A percentile compares a stretch with the other conserved stretches of the same genome.
phyloP scores from a whole-genome alignment of 1,140 invertebrate species.

The Ridgeia piscesae region DNA sequence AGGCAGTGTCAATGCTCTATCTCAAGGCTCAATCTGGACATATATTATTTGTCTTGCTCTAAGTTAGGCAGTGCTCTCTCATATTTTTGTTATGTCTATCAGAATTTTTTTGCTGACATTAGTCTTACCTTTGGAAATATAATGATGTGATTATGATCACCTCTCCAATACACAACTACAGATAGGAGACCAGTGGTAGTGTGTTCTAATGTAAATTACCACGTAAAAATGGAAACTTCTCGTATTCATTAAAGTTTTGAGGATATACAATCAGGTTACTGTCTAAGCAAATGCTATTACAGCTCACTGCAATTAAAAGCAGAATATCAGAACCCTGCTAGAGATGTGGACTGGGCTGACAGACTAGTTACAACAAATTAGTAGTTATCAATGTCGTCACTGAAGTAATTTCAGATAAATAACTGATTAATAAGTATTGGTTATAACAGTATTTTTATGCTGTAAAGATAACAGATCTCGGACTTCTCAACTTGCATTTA shows the following conservation, averaged over 20 bases:
- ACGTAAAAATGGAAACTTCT: not conserved
- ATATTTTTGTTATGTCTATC: too few species aligned
- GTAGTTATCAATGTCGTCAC: not conserved
- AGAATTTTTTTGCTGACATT: too few species aligned
- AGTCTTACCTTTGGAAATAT: not conserved
- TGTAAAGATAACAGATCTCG: not conserved
- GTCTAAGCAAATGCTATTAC: not conserved
- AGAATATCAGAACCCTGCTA: not conserved
- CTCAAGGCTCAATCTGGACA: too few species aligned
- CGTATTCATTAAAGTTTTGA: not conserved
- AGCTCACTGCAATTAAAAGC: not conserved
- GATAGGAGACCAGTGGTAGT: not conserved
- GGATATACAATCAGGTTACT: not conserved
- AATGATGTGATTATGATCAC: too few species aligned
- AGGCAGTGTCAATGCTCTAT: too few species aligned
- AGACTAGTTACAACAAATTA: too few species aligned
- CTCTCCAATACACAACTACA: not conserved
- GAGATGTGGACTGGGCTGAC: not conserved
- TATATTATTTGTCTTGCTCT: too few species aligned
- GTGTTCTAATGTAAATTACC: not conserved
- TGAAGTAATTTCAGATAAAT: not conserved
- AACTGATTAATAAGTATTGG: not conserved
- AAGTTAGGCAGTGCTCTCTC: not conserved
- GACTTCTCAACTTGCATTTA: not conserved
- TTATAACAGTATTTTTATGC: not conserved